phyloP scores from a whole-genome alignment of 2,113 vertebrate genomes.

The Recurvirostra avosetta region DNA sequence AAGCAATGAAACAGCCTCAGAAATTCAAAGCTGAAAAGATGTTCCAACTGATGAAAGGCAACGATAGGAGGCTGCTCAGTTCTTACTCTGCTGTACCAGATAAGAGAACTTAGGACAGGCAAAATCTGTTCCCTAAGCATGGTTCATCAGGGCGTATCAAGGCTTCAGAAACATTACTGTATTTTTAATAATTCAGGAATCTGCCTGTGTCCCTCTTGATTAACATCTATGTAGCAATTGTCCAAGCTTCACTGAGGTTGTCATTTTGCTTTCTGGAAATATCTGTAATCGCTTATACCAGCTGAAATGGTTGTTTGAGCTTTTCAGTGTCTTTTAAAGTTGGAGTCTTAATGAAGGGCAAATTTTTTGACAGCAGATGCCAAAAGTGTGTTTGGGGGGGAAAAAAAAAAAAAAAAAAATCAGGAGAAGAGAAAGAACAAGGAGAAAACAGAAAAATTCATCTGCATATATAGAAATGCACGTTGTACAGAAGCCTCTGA shows the following conservation, averaged over 20 bases:
- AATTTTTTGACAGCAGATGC: background rate
- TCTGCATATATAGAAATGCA: background rate
- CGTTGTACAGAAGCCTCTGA: background rate
- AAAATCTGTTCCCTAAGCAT: conserved; percentile 30
- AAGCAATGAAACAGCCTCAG: background rate
- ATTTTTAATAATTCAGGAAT: conserved; percentile 38
- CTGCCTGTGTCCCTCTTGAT: conserved; percentile 32
- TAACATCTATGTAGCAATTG: conserved; percentile 34
- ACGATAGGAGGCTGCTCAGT: background rate
- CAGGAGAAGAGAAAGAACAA: background rate
- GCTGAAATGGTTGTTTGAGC: conserved; percentile 7
- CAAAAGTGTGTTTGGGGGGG: background rate
- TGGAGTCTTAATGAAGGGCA: background rate
- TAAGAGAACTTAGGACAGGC: conserved; percentile 1
- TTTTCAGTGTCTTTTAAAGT: conserved; percentile 21
- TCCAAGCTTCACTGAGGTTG: conserved; percentile 16
- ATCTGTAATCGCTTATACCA: conserved; percentile 34
- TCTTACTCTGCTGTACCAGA: background rate
- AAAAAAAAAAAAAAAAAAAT: background rate
- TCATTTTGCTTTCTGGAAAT: conserved; percentile 7
- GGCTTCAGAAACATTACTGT: conserved; percentile 8
- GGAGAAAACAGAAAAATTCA: background rate
- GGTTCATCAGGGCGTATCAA: conserved; percentile 8
- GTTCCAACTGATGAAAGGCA: conserved; percentile 36
- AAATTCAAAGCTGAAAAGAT: conserved; percentile 46